Evolutionary conservation across 64 coral and sea anemone species (phyloP).

Genomic region (Anthopleura sola): DNA sequence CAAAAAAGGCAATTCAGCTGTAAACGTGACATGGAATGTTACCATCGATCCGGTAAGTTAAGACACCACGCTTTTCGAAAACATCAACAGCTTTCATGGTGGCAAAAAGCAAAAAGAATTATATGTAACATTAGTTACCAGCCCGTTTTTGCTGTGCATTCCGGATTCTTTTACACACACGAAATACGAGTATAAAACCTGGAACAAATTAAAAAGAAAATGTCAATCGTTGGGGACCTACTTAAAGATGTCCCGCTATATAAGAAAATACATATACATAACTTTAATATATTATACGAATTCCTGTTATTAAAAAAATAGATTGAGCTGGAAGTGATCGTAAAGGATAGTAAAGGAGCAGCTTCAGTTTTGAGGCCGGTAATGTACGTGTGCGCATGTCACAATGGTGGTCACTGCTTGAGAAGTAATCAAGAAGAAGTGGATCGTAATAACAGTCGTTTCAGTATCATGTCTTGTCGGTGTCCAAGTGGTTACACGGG

Average conservation of each 20-base stretch:
- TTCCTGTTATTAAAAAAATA: neutral
- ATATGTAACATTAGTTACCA: too few relatives aligned
- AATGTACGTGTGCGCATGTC: slow-evolving; percentile 25
- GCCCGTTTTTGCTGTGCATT: too few relatives aligned
- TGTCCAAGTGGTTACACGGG: slow-evolving; percentile 43
- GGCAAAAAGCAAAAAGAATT: too few relatives aligned
- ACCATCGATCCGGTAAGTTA: neutral
- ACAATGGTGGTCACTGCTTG: neutral
- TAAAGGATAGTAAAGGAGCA: slow-evolving; percentile 17
- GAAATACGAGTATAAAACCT: too few relatives aligned
- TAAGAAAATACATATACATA: too few relatives aligned
- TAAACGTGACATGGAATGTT: neutral
- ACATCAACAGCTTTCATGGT: too few relatives aligned
- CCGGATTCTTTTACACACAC: too few relatives aligned
- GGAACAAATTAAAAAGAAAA: too few relatives aligned
- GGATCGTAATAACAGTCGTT: neutral
- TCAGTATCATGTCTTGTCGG: slow-evolving; percentile 9
- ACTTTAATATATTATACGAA: too few relatives aligned
- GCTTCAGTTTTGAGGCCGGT: neutral
- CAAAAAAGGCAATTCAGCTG: neutral
- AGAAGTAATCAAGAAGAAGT: slow-evolving; percentile 1
- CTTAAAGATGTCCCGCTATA: too few relatives aligned
- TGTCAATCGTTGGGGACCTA: too few relatives aligned
- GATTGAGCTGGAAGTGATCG: slow-evolving; percentile 15
- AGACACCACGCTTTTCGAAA: too few relatives aligned